Base-by-base conservation (phyloP, 2,888 invertebrate species). In the Idaea aversata region DNA sequence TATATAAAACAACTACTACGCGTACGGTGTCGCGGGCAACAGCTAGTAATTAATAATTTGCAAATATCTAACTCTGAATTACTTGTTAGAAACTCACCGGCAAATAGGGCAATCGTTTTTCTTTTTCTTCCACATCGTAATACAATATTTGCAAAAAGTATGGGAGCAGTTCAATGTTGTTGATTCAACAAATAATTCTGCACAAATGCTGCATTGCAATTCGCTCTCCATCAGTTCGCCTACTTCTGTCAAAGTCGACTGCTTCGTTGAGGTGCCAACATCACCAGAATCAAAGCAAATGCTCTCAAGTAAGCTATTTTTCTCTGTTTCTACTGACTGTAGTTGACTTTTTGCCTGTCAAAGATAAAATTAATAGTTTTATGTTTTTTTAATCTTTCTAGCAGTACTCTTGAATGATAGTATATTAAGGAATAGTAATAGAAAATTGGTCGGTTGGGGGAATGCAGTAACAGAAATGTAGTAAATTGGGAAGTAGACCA, bases 81-180 rank as follows among this genome's bases (percentile, higher is more conserved):
- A 25, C 3, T 25, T 25, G 25, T 25, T 25, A 61, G 35, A 59
- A 58, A n/a, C 25, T 73, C 65, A 91, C 93, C 93, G 87, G 85
- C 97, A 97, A 66, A 95, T 95, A 0, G 97, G 97, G 78, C 97
- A 97, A 34, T 95, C 94, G 25, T 87, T 94, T 77, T 95, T 95
- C 77, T 94, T 95, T 72, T 94, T 94, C 77, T 94, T 94, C 97
- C 97, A 97, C 74, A 90, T 87, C 0, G 88, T 86, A 67, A 97
- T 96, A 77, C 97, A 97, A 75, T 94, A 92, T 68, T 93, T 93
- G 80, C 97, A 97, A 80, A 96, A 97, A 0, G 96, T 95, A 77
- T 97, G 97, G 0, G 95, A 94, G 82, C 97, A 97, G 80, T 94
- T 95, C 15, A 97, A 86, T 0, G 95, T 95, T 4, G 94, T 94